These are phyloP conservation scores for Bombus impatiens DNA, from an alignment of 1,140 invertebrate species.

Conservation along the genomic window DNA sequence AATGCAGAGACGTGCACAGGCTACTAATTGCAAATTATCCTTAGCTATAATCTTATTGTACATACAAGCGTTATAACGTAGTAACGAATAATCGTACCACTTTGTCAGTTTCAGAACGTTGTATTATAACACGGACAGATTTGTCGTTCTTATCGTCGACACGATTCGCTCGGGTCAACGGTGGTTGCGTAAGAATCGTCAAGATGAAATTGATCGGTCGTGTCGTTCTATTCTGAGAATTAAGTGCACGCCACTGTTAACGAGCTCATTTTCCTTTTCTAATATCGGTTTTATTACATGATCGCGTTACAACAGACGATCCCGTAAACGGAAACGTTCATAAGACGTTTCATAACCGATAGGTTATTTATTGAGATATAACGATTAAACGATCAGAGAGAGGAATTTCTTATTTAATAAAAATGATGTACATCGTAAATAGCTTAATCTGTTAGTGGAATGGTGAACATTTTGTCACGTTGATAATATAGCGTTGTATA, in stretches of 20 bases:
- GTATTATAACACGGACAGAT: background rate
- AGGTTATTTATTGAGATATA: background rate
- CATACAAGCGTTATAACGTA: no score
- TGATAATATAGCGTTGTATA: background rate
- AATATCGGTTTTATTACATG: background rate
- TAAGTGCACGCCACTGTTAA: background rate
- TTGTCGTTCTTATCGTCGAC: constrained; percentile 10
- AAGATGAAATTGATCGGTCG: constrained; percentile 17
- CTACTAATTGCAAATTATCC: no score
- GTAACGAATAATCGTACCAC: no score
- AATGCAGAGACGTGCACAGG: no score
- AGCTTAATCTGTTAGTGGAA: background rate
- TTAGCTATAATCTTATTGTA: no score
- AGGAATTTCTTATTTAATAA: background rate
- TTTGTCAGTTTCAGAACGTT: background rate
- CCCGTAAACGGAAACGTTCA: background rate
- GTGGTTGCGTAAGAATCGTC: constrained; percentile 21
- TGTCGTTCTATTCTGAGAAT: background rate
- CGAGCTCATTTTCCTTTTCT: background rate
- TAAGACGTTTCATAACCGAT: background rate
- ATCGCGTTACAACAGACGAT: background rate
- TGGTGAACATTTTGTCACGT: background rate
- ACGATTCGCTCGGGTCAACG: background rate
- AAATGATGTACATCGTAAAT: background rate
- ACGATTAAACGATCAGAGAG: background rate